Conservation (phyloP, 2,113 vertebrate species). For the Centropus unirufus region DNA sequence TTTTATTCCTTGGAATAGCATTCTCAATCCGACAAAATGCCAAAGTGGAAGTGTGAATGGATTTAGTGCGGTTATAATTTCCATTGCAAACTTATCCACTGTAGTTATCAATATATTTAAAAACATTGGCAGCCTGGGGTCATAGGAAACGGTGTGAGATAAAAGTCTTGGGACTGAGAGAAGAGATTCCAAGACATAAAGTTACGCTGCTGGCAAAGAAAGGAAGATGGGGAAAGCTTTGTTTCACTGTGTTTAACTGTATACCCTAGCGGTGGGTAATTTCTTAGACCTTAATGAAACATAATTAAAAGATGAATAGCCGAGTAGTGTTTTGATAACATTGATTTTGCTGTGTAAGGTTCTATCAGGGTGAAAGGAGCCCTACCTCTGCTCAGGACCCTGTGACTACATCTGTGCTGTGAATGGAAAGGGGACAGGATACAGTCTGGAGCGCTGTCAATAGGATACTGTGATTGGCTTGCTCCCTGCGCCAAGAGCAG, state of each 20-base stretch:
- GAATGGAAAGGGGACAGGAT: not conserved
- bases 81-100: not conserved
- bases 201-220: not conserved
- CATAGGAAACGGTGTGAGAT: not conserved
- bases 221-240: not conserved
- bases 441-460: not conserved
- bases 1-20: not conserved
- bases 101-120: not conserved
- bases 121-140: not conserved
- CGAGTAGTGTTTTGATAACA: not conserved
- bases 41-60: not conserved
- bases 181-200: not conserved
- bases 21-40: not conserved
- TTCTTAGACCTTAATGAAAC: not conserved
- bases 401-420: not conserved
- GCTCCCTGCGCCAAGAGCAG: not conserved
- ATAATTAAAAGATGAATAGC: not conserved
- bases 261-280: not conserved
- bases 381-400: not conserved
- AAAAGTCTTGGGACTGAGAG: not conserved
- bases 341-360: not conserved
- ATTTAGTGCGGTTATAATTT: not conserved
- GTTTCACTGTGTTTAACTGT: not conserved
- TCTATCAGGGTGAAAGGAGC: not conserved
- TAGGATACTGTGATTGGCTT: not conserved